Conservation (phyloP, 2,113 vertebrate genomes). For the Ophthalmolycus amberensis region DNA sequence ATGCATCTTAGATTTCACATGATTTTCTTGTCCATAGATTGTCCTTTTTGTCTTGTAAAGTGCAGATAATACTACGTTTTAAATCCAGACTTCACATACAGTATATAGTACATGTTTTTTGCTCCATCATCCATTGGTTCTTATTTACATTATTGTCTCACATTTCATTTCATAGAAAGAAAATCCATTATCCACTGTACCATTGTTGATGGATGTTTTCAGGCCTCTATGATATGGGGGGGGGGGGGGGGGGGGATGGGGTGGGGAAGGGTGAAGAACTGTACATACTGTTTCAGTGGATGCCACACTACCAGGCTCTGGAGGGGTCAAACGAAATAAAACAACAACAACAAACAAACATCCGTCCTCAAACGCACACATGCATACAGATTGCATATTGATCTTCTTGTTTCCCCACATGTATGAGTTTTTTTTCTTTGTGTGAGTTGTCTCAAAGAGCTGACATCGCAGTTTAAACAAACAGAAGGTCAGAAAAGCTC, state of each 20-base stretch:
- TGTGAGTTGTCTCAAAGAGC: conserved; percentile 38
- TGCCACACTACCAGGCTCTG: conserved; percentile 62
- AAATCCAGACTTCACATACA: conserved; percentile 77
- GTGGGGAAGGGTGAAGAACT: conserved; percentile 34
- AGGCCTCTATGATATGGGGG: conserved; percentile 68
- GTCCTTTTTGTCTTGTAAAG: conserved; percentile 84
- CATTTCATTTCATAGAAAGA: conserved; percentile 83
- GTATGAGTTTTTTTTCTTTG: conserved; percentile 17
- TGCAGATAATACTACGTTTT: conserved; percentile 81
- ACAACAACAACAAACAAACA: background rate
- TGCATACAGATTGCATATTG: conserved; percentile 77
- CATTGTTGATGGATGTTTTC: conserved; percentile 70
- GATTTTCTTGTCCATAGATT: conserved; percentile 77
- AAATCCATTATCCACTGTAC: conserved; percentile 73
- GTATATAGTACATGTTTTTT: conserved; percentile 73
- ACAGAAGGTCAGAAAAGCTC: conserved; percentile 34
- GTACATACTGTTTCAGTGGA: conserved; percentile 68
- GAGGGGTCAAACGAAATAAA: conserved; percentile 41
- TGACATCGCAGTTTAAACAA: conserved; percentile 57
- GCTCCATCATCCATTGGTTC: conserved; percentile 56
- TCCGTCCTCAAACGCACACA: conserved; percentile 64
- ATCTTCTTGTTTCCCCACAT: conserved; percentile 51
- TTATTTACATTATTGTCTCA: conserved; percentile 76
- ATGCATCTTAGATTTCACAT: conserved; percentile 67
- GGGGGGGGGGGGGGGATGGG: background rate